A percentile compares a stretch with the other conserved stretches of the same genome.
These are phyloP conservation scores for Plemyria rubiginata DNA, from an alignment of 2,888 invertebrate genomes.

Conservation along the genomic window DNA sequence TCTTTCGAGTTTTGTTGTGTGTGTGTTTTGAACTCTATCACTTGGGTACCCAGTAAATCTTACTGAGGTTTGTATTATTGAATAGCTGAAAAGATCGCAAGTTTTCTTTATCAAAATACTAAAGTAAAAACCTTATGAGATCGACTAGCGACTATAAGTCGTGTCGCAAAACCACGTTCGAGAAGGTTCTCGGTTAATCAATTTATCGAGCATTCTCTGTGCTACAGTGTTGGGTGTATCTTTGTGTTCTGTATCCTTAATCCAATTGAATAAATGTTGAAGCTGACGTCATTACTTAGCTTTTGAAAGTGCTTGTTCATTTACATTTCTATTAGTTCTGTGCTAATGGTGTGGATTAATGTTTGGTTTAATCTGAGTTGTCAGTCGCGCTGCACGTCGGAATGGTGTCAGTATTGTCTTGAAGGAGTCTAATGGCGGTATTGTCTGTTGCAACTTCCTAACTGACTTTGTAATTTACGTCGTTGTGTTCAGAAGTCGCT, in stretches of 20 bases:
- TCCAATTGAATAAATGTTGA: conserved; percentile 32
- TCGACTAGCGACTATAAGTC: conserved; percentile 9
- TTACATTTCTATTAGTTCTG: conserved; percentile 51
- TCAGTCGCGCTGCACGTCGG: conserved; percentile 32
- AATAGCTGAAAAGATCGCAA: not conserved
- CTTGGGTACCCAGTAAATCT: no score
- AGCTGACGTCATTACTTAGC: conserved; percentile 36
- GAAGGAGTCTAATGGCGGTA: conserved; percentile 23
- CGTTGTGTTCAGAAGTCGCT: not conserved
- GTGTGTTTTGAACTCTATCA: no score
- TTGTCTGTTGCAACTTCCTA: conserved; percentile 19
- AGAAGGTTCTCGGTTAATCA: conserved; percentile 11
- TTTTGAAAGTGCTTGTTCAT: conserved; percentile 48
- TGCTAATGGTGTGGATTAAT: conserved; percentile 46
- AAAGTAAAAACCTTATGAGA: not conserved
- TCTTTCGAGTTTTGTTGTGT: no score
- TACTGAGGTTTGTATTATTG: no score
- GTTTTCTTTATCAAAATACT: not conserved
- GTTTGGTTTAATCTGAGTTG: conserved; percentile 44
- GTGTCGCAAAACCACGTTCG: not conserved
- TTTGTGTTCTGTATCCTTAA: conserved; percentile 12
- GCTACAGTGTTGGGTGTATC: not conserved
- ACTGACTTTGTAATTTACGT: conserved; percentile 3
- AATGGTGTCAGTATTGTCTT: conserved; percentile 28
- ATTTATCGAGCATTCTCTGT: conserved; percentile 11